Conservation (phyloP, 92 coral and sea anemone species). For the Porites evermanni region DNA sequence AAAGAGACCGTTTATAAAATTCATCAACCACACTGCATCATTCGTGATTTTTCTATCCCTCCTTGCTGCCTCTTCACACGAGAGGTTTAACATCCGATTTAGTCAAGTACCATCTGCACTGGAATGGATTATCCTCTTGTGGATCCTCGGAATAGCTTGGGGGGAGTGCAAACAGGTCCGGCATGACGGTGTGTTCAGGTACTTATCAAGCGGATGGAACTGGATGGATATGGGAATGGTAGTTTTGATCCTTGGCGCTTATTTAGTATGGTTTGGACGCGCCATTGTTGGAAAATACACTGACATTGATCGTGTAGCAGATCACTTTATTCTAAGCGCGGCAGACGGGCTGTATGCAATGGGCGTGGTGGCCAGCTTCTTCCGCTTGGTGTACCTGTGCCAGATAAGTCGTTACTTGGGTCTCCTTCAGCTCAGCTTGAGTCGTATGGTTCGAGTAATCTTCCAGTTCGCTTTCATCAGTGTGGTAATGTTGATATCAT, state of each 20-base stretch:
- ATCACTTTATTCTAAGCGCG: conserved; percentile 71
- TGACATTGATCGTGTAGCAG: conserved; percentile 19
- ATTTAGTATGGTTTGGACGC: conserved; percentile 75
- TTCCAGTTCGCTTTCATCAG: conserved; percentile 99
- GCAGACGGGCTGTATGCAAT: conserved; percentile 97
- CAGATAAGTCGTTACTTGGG: conserved; percentile 98
- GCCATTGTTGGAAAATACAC: conserved; percentile 27
- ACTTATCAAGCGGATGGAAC: conserved; percentile 97
- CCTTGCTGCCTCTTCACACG: conserved; percentile 89
- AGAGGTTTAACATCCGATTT: conserved; percentile 77
- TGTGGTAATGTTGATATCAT: conserved; percentile 88
- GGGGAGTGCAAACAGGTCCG: conserved; percentile 92
- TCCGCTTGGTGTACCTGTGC: conserved; percentile 92
- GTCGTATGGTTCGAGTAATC: conserved; percentile 98
- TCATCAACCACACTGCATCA: conserved; percentile 92
- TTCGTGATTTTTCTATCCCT: conserved; percentile 83
- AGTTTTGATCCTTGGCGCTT: conserved; percentile 81
- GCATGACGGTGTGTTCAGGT: conserved; percentile 83
- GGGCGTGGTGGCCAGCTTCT: conserved; percentile 95
- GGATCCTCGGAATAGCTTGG: conserved; percentile 99
- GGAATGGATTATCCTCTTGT: conserved; percentile 80
- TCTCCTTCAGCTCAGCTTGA: conserved; percentile 90
- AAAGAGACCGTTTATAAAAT: conserved; percentile 92
- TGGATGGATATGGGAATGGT: conserved; percentile 99
- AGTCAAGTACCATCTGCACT: conserved; percentile 74